phyloP scores from a whole-genome alignment of 2,113 vertebrate species.

The Hyaena hyaena region DNA sequence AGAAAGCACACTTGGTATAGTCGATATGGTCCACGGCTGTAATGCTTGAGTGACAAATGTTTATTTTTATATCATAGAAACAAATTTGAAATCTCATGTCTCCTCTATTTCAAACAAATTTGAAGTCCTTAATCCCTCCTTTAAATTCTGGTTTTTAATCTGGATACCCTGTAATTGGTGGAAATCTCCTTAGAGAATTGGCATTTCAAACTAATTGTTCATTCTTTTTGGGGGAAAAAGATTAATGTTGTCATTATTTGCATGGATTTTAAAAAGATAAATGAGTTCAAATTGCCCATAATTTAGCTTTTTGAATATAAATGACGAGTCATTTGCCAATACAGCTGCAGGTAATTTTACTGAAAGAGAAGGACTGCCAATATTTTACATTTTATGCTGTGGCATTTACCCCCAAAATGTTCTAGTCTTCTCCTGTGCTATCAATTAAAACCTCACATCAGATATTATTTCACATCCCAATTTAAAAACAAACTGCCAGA shows the following conservation, averaged over 20 bases:
- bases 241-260: conserved; percentile 69
- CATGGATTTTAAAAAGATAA: conserved; percentile 68
- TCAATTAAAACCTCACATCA: background rate
- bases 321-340: conserved; percentile 71
- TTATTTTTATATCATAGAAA: background rate
- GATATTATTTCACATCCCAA: background rate
- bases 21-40: background rate
- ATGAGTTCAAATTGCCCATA: conserved; percentile 69
- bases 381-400: conserved; percentile 64
- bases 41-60: background rate
- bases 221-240: conserved; percentile 7
- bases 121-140: background rate
- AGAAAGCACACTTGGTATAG: background rate
- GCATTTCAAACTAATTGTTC: conserved; percentile 55
- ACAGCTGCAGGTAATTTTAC: conserved; percentile 75
- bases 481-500: background rate
- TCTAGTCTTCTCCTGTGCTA: background rate
- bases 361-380: conserved; percentile 67
- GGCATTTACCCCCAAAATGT: conserved; percentile 13
- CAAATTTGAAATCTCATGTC: background rate
- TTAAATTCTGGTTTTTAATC: conserved; percentile 57
- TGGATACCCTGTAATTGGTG: background rate
- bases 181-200: conserved; percentile 3
- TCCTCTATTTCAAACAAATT: background rate
- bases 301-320: conserved; percentile 74